phyloP scores from a whole-genome alignment of 2,113 vertebrate species.

The Hepsetus odoe region DNA sequence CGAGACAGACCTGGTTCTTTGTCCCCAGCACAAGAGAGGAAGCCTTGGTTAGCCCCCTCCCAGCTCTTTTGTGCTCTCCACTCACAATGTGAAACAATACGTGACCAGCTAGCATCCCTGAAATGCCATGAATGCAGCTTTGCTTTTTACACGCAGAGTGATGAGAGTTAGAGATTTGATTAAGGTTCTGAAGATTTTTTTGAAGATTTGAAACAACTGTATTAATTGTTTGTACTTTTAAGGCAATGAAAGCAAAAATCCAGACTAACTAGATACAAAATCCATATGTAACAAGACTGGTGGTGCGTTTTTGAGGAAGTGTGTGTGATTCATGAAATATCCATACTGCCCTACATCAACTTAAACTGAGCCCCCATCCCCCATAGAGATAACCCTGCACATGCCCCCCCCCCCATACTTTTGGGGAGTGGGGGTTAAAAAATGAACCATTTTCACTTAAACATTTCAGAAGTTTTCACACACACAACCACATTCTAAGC shows the following conservation, averaged over 20 bases:
- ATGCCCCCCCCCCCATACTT: too few species aligned
- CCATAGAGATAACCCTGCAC: too few species aligned
- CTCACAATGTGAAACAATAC: constrained; percentile 61
- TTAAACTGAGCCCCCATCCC: not conserved
- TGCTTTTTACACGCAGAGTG: constrained; percentile 22
- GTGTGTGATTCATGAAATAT: too few species aligned
- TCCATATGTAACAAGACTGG: too few species aligned
- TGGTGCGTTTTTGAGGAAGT: too few species aligned
- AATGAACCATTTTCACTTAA: too few species aligned
- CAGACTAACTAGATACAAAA: not conserved
- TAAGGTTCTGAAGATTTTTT: not conserved
- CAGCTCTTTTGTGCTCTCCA: constrained; percentile 64
- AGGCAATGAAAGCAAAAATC: not conserved
- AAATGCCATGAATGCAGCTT: constrained; percentile 67
- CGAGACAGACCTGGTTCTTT: constrained; percentile 63
- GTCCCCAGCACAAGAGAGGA: constrained; percentile 60
- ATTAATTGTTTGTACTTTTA: not conserved
- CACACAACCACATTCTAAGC: too few species aligned
- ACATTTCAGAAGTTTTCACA: too few species aligned
- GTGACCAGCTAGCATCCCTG: constrained; percentile 69
- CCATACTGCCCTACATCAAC: too few species aligned
- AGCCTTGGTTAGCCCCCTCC: constrained; percentile 60
- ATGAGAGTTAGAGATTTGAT: not conserved
- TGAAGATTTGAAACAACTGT: not conserved
- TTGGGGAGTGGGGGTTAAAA: too few species aligned